A percentile compares a stretch with the other conserved stretches of the same genome.
phyloP scores from a whole-genome alignment of 1,140 invertebrate genomes.

The Calephelis virginiensis region DNA sequence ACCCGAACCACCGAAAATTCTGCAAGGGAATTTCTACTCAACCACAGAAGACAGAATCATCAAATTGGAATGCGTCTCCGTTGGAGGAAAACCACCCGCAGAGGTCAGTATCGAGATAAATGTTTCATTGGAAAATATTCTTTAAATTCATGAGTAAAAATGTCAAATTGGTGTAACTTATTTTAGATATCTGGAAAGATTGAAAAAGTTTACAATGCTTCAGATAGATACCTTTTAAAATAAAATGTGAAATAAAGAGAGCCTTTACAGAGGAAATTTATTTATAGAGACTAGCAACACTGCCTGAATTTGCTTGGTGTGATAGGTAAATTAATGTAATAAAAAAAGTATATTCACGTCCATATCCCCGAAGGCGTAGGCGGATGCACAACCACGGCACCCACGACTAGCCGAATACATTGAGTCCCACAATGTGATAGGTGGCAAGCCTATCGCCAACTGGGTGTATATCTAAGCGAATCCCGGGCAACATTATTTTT shows the following conservation, averaged over 20 bases:
- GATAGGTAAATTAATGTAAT: too few species aligned
- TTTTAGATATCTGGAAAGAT: conserved; percentile 13
- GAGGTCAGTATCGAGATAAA: conserved; percentile 82
- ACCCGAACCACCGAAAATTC: conserved; percentile 92
- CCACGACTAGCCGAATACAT: too few species aligned
- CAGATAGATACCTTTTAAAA: conserved; percentile 8
- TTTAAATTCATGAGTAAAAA: background rate
- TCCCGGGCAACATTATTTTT: too few species aligned
- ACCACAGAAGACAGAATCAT: conserved; percentile 93
- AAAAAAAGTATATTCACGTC: too few species aligned
- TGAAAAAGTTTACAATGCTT: conserved; percentile 15
- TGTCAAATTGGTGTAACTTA: conserved; percentile 3
- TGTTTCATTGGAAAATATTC: conserved; percentile 11
- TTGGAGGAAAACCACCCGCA: conserved; percentile 94
- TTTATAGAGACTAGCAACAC: background rate
- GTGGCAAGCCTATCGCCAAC: too few species aligned
- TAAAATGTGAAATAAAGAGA: conserved; percentile 7
- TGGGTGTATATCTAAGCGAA: too few species aligned
- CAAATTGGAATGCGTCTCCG: conserved; percentile 92
- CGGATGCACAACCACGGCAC: too few species aligned
- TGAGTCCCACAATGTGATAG: too few species aligned
- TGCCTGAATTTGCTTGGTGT: too few species aligned
- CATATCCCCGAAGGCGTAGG: too few species aligned
- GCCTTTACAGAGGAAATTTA: conserved; percentile 10
- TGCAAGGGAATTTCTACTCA: conserved; percentile 87